Evolutionary conservation across 2,113 vertebrate genomes (phyloP), one percentile per base, ranked within the genome.

Genomic region (Loxodonta africana): DNA sequence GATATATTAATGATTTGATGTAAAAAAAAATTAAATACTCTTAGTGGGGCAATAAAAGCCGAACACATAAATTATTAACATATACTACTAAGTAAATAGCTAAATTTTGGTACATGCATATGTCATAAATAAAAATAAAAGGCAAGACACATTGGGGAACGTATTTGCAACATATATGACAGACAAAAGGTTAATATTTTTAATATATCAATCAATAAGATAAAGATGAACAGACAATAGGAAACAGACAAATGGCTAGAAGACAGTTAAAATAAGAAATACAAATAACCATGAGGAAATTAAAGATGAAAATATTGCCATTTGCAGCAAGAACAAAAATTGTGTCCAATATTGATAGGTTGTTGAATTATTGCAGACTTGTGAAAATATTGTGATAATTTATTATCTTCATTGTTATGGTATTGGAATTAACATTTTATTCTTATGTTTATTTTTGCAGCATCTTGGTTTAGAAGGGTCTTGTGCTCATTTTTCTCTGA

Each of bases 401-500:
- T 92, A 57, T 87, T 74, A 28, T 73, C 8, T 94, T 65, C 21
- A 69, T 76, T 93, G 33, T 48, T 76, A 53, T 92, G 37, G 30
- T 78, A 62, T 83, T 28, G 26, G 81, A 83, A 86, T 76, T 93
- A 95, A 93, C 60, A 77, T 86, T 77, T 81, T 90, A 83, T 87
- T 53, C 12, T 18, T 88, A 44, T 93, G 48, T 93, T 57, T 57
- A 57, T 57, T 57, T 57, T 57, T 57, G 53, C 53, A 57, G 53
- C 10, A 10, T 48, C 48, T 5, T 48, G 48, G 53, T 57, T 12
- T 57, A 57, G 53, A 57, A 57, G 53, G 53, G 53, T 57, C 12
- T 93, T 90, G 60, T 82, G 93, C 76, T 90, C 83, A 67, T 90
- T 83, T 90, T 95, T 93, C 82, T 62, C 87, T 90, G 60, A 90